phyloP scores from a whole-genome alignment of 2,113 vertebrate genomes.

The Nothoprocta perdicaria region DNA sequence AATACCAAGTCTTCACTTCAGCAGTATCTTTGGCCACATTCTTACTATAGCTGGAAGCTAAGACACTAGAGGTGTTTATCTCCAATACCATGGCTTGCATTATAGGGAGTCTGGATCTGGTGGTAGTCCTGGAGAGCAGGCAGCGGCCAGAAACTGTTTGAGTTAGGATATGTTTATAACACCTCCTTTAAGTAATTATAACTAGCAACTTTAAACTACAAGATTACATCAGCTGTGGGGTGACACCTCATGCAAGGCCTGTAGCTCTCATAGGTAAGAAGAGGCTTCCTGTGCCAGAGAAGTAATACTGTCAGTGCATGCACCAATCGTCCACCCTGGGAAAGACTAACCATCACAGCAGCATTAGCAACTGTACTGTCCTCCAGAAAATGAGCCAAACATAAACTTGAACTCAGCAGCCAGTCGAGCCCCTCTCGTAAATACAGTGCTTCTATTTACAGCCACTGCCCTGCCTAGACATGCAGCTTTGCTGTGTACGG shows the following conservation, averaged over 20 bases:
- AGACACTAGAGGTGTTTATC: background rate
- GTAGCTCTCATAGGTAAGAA: background rate
- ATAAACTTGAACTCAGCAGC: background rate
- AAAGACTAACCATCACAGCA: background rate
- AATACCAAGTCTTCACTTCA: background rate
- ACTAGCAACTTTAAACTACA: slow-evolving; percentile 29
- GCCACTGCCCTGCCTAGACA: background rate
- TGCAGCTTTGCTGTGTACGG: background rate
- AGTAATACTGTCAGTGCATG: background rate
- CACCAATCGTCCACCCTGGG: background rate
- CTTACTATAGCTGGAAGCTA: background rate
- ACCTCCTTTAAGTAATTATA: background rate
- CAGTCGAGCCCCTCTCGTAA: background rate
- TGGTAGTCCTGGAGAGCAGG: background rate
- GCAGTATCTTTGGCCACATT: background rate
- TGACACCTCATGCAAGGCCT: background rate
- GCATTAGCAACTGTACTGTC: background rate
- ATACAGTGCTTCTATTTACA: background rate
- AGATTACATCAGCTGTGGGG: background rate
- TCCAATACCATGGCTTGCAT: background rate
- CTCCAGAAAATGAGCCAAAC: background rate
- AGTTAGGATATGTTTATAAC: slow-evolving; percentile 6
- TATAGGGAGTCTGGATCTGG: background rate
- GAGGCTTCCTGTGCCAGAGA: background rate
- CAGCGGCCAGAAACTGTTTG: background rate